A percentile compares a stretch with the other conserved stretches of the same genome.
Evolutionary conservation across 2,797 vertebrate species (phyloP).

Genomic region (Gymnoscopelus braueri): DNA sequence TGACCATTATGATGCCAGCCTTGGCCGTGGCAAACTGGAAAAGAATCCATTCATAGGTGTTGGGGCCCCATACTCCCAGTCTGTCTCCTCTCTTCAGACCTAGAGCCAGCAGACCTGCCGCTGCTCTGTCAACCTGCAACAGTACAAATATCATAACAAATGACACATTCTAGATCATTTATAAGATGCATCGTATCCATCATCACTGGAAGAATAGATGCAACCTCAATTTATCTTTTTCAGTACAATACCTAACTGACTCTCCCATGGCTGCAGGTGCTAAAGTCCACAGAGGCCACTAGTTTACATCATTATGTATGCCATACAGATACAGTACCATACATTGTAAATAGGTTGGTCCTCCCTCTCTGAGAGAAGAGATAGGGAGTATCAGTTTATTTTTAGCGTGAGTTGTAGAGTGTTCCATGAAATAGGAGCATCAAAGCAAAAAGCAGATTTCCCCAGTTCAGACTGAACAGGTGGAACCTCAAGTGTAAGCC

Average conservation of each 20-base stretch:
- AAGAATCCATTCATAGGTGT: slow-evolving; percentile 90
- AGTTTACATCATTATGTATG: neutral
- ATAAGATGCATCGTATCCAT: too few species aligned
- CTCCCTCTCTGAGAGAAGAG: too few species aligned
- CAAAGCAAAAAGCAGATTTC: too few species aligned
- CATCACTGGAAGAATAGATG: too few species aligned
- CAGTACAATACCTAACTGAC: slow-evolving; percentile 10
- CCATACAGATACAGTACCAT: neutral
- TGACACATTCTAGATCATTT: neutral
- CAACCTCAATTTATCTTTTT: neutral
- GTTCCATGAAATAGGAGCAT: too few species aligned
- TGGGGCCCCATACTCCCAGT: slow-evolving; percentile 92
- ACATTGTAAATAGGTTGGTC: too few species aligned
- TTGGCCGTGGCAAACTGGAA: slow-evolving; percentile 90
- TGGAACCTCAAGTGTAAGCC: too few species aligned
- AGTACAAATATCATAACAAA: slow-evolving; percentile 19
- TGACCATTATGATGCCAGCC: slow-evolving; percentile 91
- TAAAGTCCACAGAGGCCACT: slow-evolving; percentile 3
- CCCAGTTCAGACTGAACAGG: too few species aligned
- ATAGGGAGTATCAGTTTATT: too few species aligned
- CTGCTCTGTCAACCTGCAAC: slow-evolving; percentile 84
- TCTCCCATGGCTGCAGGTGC: neutral
- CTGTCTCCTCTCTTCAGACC: slow-evolving; percentile 86
- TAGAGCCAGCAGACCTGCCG: slow-evolving; percentile 88
- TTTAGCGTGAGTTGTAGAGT: too few species aligned